These are phyloP conservation scores for Orthosia gothica DNA, from an alignment of 2,888 invertebrate genomes.

Conservation along the genomic window DNA sequence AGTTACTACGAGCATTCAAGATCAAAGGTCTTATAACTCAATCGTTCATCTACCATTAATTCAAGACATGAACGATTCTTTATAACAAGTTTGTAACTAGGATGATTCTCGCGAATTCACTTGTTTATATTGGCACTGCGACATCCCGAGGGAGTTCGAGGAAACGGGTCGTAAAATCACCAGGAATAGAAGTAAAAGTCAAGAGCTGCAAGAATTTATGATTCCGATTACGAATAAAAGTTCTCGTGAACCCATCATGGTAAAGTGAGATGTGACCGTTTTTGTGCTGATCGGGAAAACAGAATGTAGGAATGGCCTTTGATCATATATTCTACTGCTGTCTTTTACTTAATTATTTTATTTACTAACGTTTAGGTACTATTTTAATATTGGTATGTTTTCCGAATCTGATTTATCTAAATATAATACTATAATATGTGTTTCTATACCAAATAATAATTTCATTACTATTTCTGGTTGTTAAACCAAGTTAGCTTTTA, in stretches of 20 bases:
- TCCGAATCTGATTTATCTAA: no score
- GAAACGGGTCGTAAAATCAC: slow-evolving; percentile 33
- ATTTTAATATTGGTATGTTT: no score
- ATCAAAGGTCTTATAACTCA: not conserved
- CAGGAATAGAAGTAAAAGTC: slow-evolving; percentile 32
- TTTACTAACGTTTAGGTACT: no score
- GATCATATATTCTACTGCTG: not conserved
- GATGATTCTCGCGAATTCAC: slow-evolving; percentile 21
- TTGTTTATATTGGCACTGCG: slow-evolving; percentile 16
- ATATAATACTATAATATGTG: no score
- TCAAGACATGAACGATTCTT: slow-evolving; percentile 9
- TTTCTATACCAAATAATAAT: no score
- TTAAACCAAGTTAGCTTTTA: no score
- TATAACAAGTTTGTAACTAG: slow-evolving; percentile 16
- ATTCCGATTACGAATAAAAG: slow-evolving; percentile 19
- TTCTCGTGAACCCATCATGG: not conserved
- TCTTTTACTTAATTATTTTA: no score
- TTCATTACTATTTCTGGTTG: no score
- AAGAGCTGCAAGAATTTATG: slow-evolving; percentile 32
- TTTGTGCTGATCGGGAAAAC: slow-evolving; percentile 22
- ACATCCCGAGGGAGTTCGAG: not conserved
- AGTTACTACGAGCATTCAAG: not conserved
- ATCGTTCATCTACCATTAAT: not conserved
- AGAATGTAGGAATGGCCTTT: not conserved
- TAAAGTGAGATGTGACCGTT: slow-evolving; percentile 14